These are phyloP conservation scores for Drosophila formosana DNA, from an alignment of 2,888 invertebrate species.

Conservation along the genomic window DNA sequence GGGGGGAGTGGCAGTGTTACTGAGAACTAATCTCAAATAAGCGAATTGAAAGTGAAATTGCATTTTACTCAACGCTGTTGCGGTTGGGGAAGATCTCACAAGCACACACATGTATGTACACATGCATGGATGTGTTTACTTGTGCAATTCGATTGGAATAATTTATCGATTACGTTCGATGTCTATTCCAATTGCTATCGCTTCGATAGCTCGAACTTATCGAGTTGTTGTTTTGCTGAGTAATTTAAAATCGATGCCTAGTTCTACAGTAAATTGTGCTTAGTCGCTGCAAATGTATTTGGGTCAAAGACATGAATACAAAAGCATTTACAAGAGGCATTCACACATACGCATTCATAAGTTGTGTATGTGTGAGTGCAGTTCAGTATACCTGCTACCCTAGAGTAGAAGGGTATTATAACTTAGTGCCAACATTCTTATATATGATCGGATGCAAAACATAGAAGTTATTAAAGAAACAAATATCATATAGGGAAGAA, in stretches of 20 bases:
- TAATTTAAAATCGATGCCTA: slow-evolving; percentile 23
- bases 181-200: slow-evolving; percentile 3
- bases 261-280: slow-evolving; percentile 14
- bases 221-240: slow-evolving; percentile 20
- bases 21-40: slow-evolving; percentile 46
- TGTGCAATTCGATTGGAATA: slow-evolving; percentile 18
- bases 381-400: no score
- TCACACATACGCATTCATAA: not conserved
- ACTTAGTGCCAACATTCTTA: no score
- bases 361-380: not conserved
- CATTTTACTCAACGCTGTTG: slow-evolving; percentile 25
- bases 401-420: no score
- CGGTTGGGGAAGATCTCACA: slow-evolving; percentile 3
- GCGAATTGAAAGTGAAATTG: slow-evolving; percentile 57
- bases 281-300: slow-evolving; percentile 23
- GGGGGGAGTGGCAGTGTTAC: not conserved
- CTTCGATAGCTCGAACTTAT: slow-evolving; percentile 20
- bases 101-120: not conserved
- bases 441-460: no score
- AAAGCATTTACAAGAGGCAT: not conserved
- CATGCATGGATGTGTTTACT: not conserved
- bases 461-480: no score
- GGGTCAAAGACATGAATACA: slow-evolving; percentile 23
- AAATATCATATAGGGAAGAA: no score
- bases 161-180: slow-evolving; percentile 22